These are phyloP conservation scores for Luffia ferchaultella DNA, from an alignment of 2,888 invertebrate genomes.

Conservation along the genomic window DNA sequence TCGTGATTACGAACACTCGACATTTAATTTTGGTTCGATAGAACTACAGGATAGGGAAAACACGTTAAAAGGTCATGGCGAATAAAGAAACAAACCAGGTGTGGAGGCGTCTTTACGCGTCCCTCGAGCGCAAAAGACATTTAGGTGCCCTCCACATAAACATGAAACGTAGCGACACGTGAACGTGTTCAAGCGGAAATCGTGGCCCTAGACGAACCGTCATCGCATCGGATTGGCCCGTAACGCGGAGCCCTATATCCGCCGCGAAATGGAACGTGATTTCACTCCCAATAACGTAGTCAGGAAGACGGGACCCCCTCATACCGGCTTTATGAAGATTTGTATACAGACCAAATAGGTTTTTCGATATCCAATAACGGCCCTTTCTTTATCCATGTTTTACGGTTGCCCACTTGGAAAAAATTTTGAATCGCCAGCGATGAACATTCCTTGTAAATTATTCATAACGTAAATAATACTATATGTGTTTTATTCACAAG, in stretches of 20 bases:
- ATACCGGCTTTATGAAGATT: slow-evolving; percentile 10
- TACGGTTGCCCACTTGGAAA: not conserved
- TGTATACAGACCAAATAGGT: slow-evolving; percentile 8
- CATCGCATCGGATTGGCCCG: slow-evolving; percentile 39
- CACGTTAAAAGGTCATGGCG: not conserved
- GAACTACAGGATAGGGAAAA: too few relatives aligned
- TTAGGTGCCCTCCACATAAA: slow-evolving; percentile 21
- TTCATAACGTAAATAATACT: too few relatives aligned
- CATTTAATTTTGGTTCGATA: too few relatives aligned
- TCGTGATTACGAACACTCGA: too few relatives aligned
- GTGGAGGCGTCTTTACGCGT: slow-evolving; percentile 5
- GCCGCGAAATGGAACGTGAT: slow-evolving; percentile 50
- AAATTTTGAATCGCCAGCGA: too few relatives aligned
- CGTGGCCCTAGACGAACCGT: slow-evolving; percentile 47
- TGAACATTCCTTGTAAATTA: too few relatives aligned
- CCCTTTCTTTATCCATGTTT: not conserved
- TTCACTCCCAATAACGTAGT: slow-evolving; percentile 39
- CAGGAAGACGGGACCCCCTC: slow-evolving; percentile 22
- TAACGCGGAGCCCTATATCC: slow-evolving; percentile 49
- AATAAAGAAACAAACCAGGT: slow-evolving; percentile 3
- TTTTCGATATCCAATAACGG: not conserved
- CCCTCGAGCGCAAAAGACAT: slow-evolving; percentile 15
- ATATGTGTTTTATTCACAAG: too few relatives aligned
- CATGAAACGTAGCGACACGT: slow-evolving; percentile 33
- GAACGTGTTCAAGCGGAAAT: slow-evolving; percentile 38